Evolutionary conservation across 2,888 invertebrate species (phyloP).

Genomic region (Uropetala carovei): DNA sequence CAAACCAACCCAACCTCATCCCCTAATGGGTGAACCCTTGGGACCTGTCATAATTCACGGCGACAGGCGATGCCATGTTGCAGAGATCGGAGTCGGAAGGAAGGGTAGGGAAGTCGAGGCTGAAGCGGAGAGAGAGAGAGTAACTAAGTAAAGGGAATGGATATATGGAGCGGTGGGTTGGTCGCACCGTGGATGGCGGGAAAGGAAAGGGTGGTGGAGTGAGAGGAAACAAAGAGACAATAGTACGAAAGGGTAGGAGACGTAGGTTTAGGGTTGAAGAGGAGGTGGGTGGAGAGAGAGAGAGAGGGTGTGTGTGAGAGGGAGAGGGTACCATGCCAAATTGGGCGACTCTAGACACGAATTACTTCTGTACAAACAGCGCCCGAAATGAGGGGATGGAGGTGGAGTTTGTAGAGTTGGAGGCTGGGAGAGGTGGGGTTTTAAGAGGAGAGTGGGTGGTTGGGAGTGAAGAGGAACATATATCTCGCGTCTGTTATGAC

Average conservation of each 20-base stretch:
- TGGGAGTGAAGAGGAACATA: constrained; percentile 21
- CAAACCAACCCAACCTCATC: constrained; percentile 58
- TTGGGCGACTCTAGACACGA: constrained; percentile 34
- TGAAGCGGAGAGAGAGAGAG: background rate
- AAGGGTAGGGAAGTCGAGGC: background rate
- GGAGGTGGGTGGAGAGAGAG: background rate
- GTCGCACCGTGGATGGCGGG: background rate
- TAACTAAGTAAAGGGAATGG: constrained; percentile 19
- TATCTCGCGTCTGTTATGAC: constrained; percentile 12
- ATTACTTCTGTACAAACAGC: constrained; percentile 51
- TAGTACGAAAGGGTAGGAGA: background rate
- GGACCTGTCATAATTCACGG: constrained; percentile 61
- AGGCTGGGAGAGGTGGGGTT: background rate
- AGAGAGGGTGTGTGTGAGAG: background rate
- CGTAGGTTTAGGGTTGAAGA: background rate
- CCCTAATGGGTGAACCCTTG: constrained; percentile 56
- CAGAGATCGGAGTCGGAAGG: background rate
- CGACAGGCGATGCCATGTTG: constrained; percentile 62
- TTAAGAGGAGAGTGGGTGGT: background rate
- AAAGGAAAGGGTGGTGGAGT: background rate
- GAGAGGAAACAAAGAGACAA: background rate
- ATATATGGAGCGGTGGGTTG: background rate
- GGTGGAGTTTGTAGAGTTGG: background rate
- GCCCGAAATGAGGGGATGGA: constrained; percentile 32
- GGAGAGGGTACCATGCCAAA: constrained; percentile 35